Evolutionary conservation across 1,140 invertebrate genomes (phyloP), one percentile per base, ranked within the genome.

Genomic region (Caenorhabditis inopinata): DNA sequence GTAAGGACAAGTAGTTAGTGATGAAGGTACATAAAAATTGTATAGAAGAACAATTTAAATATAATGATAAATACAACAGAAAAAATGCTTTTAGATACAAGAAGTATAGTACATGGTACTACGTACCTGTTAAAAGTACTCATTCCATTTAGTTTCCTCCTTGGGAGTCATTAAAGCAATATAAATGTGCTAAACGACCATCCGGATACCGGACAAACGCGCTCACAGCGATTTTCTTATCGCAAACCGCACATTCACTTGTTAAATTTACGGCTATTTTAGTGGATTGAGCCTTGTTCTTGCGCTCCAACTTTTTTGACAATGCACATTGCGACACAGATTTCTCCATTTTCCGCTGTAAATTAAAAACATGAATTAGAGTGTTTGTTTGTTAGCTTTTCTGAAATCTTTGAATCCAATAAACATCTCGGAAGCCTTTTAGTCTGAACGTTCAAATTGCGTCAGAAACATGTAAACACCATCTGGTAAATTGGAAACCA

Each of bases 281-380:
- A 7, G 58, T 68, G 11, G 58, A 38, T 68, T 68, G 32, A 1
- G 58, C 58, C n/a, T 27, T 29, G 6, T 68, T 38, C 18, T 68
- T 68, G 1, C 32, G 14, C 25, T 68, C 58, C 32, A 68, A 21
- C n/a, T 68, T 68, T 32, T 68, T 68, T 16, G 58, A 38, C 58
- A 68, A 38, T 7, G 58, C 58, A 68, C 32, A 68, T 68, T 68
- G 32, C 2, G 58, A 68, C 58, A 68, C 32, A 11, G 58, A 68
- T 68, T 68, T 68, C 32, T 68, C 58, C 58, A 68, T 68, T 68
- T 68, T 68, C 38, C 58, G 27, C 58, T 68, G 58, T 38, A 68
- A 68, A 68, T 42, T 42, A 7, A 42, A 42, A 42, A 14, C 38
- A 7, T 42, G 14, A 42, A 42, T 42, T 42, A 14, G 38, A 42